Percentiles rank a stretch among this genome's conserved stretches.
phyloP scores from a whole-genome alignment of 2,888 invertebrate species.

The Drosophila limbata region DNA sequence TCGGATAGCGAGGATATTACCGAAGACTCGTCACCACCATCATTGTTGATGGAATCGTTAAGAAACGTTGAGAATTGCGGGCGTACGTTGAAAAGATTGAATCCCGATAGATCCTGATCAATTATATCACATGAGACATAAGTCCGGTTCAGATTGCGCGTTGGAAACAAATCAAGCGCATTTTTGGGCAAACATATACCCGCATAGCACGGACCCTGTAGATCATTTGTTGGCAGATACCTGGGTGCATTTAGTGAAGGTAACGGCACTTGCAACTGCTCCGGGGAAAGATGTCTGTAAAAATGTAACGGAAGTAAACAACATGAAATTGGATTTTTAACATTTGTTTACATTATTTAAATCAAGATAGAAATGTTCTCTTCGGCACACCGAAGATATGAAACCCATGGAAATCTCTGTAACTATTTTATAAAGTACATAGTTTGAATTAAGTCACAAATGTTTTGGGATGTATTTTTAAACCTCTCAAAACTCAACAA shows the following conservation, averaged over 20 bases:
- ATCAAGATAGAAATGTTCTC: no score
- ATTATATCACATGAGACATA: conserved; percentile 85
- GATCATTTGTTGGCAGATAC: conserved; percentile 83
- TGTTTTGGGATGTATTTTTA: no score
- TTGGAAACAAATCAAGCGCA: conserved; percentile 84
- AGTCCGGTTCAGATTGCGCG: conserved; percentile 82
- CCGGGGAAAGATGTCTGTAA: conserved; percentile 75
- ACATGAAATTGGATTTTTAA: background rate
- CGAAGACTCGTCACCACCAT: conserved; percentile 84
- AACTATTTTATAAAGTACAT: no score
- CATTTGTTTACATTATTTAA: background rate
- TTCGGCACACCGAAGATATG: no score
- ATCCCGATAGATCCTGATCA: conserved; percentile 83
- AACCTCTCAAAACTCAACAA: no score
- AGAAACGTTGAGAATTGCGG: conserved; percentile 76
- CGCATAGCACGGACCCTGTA: conserved; percentile 84
- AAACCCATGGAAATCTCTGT: no score
- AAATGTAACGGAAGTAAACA: background rate
- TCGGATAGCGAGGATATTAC: conserved; percentile 85
- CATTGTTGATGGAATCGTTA: conserved; percentile 84
- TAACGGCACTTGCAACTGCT: conserved; percentile 83
- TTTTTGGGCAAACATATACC: conserved; percentile 85
- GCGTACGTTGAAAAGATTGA: conserved; percentile 80
- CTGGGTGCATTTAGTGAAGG: conserved; percentile 82
- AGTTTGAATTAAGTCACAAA: no score